Evolutionary conservation across 2,113 vertebrate species (phyloP).

Genomic region (Pseudorhombus dupliciocellatus): DNA sequence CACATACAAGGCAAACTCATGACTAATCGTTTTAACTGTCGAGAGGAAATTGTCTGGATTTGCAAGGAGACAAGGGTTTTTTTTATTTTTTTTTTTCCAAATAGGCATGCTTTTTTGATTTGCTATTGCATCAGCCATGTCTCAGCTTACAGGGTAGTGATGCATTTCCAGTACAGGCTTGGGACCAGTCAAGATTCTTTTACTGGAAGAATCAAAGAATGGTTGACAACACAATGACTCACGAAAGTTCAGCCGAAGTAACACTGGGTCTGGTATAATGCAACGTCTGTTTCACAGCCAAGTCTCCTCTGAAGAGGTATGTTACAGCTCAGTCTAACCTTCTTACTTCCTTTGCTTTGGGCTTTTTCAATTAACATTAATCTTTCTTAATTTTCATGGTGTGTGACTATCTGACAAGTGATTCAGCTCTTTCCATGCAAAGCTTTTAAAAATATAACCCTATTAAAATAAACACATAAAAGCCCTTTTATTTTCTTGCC

Average conservation of each 20-base stretch:
- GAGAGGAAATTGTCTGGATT: conserved; percentile 17
- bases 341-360: not conserved
- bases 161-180: conserved; percentile 61
- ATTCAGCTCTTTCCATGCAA: not conserved
- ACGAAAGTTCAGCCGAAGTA: conserved; percentile 33
- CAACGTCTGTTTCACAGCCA: not conserved
- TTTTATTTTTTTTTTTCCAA: conserved; percentile 18
- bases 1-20: conserved; percentile 15
- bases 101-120: conserved; percentile 48
- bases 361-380: conserved; percentile 1
- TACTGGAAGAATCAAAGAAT: conserved; percentile 61
- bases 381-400: not conserved
- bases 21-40: conserved; percentile 43
- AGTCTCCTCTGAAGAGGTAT: not conserved
- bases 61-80: conserved; percentile 16
- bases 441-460: not conserved
- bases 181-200: conserved; percentile 34
- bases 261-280: conserved; percentile 5
- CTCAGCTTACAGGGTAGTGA: conserved; percentile 41
- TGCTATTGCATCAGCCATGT: conserved; percentile 43
- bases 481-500: not conserved
- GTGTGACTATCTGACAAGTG: not conserved
- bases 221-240: conserved; percentile 55
- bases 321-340: not conserved
- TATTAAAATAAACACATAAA: not conserved